These are phyloP conservation scores for Perodicticus potto DNA, from an alignment of 2,797 vertebrate genomes.

Conservation along the genomic window DNA sequence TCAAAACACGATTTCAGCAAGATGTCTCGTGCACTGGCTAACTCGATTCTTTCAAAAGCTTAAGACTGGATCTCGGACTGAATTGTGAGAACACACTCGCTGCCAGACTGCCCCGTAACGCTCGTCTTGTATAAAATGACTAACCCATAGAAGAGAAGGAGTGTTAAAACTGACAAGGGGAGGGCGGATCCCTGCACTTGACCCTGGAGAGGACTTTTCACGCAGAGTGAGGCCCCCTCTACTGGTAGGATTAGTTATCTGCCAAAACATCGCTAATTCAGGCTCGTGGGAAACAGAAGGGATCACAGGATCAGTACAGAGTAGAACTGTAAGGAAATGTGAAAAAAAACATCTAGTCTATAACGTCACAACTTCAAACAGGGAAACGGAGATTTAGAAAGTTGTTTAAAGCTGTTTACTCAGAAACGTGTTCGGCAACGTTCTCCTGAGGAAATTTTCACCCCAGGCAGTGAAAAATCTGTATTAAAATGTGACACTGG, in stretches of 20 bases:
- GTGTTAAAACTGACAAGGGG: not conserved
- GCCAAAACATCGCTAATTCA: not conserved
- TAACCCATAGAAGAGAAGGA: not conserved
- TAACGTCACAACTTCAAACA: not conserved
- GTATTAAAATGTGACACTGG: conserved; percentile 6
- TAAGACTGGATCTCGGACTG: conserved; percentile 21
- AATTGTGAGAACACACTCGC: not conserved
- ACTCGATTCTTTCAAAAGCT: not conserved
- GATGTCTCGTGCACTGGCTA: not conserved
- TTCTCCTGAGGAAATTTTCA: not conserved
- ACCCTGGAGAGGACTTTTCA: not conserved
- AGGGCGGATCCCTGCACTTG: not conserved
- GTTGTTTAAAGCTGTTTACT: conserved; percentile 15
- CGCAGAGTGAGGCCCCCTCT: conserved; percentile 65
- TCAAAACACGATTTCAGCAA: not conserved
- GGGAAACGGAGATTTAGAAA: not conserved
- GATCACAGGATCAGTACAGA: not conserved
- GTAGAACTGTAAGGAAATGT: not conserved
- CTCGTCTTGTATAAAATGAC: not conserved
- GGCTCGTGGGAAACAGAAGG: not conserved
- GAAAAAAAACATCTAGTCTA: not conserved
- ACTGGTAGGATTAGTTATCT: conserved; percentile 47
- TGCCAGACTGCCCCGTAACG: not conserved
- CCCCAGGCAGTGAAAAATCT: not conserved
- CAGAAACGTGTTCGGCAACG: not conserved